Conservation (phyloP, 2,113 vertebrate species). For the Sphaerodactylus townsendi region DNA sequence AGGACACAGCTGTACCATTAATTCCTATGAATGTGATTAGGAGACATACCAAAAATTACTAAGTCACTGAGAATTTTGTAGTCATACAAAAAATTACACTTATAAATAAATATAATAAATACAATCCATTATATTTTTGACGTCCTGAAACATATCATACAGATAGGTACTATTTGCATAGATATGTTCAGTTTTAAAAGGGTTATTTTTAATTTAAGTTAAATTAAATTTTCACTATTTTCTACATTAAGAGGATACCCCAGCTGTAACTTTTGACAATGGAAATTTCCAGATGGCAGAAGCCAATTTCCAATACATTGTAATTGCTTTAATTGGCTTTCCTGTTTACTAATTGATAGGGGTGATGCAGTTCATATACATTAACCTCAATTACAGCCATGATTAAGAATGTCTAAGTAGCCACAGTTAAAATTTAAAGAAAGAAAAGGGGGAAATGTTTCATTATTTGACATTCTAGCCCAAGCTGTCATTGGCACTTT, state of each 20-base stretch:
- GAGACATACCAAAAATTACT: neutral
- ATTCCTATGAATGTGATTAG: neutral
- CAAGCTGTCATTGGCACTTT: neutral
- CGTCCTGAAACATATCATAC: neutral
- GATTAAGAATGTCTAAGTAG: conserved; percentile 64
- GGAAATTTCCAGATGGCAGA: conserved; percentile 66
- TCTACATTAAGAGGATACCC: conserved; percentile 55
- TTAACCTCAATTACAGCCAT: conserved; percentile 61
- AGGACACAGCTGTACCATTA: neutral
- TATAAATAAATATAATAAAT: neutral
- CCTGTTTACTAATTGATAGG: conserved; percentile 72
- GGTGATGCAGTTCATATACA: conserved; percentile 62
- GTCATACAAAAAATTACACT: neutral
- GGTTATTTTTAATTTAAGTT: neutral
- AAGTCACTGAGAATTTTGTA: neutral
- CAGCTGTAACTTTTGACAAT: conserved; percentile 57
- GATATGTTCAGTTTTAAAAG: no score
- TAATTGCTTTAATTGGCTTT: conserved; percentile 69
- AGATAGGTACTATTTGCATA: neutral
- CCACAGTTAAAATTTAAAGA: neutral
- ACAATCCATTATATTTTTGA: neutral
- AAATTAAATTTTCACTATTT: no score
- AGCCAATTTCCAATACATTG: conserved; percentile 65
- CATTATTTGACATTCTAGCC: conserved; percentile 5
- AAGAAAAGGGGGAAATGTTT: neutral